Evolutionary conservation across 2,797 vertebrate genomes (phyloP), one percentile per base, ranked within the genome.

Genomic region (Pangasius sanitwongsei): DNA sequence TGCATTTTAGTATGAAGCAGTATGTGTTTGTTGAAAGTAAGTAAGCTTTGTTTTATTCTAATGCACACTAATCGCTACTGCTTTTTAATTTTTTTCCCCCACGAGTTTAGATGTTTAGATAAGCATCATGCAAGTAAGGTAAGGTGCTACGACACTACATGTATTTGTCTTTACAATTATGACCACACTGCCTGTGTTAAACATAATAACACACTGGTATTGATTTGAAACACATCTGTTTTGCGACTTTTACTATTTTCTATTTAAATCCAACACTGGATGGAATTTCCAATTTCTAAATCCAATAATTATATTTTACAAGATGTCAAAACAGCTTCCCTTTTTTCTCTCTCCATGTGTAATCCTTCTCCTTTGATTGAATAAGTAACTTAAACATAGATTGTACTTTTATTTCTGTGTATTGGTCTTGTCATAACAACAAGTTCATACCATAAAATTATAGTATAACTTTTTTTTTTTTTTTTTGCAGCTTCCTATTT

Each of bases 281-380:
- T 63, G 37, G 6, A 65, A 96, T 95, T 94, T 94, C 94, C 94
- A 92, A 89, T 94, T 93, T 96, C 94, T 94, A 94, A 95, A 95
- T 96, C 94, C 94, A 94, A 95, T 95, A 95, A 96, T 96, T 95
- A 95, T 93, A 94, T 93, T 93, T 94, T 94, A 88, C 93, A 92
- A 93, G 85, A 94, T 95, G 37, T 95, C 94, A 94, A 94, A 95
- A 95, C 94, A 95, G 91, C 94, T 95, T 94, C 93, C 94, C 93
- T 28, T 80, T 37, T 55, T 83, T 69, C 41, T 87, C n/a, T 67
- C 25, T 65, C 37, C 23, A 28, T 63, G 5, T 63, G 20, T 44
- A 67, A 67, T 31, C 37, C 16, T 9, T 88, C 23, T 18, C 86
- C 92, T 95, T 94, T 94, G 93, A 95, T 92, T 92, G 88, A 90